Base-by-base conservation (phyloP, 2,113 vertebrate genomes). In the Galemys pyrenaicus region DNA sequence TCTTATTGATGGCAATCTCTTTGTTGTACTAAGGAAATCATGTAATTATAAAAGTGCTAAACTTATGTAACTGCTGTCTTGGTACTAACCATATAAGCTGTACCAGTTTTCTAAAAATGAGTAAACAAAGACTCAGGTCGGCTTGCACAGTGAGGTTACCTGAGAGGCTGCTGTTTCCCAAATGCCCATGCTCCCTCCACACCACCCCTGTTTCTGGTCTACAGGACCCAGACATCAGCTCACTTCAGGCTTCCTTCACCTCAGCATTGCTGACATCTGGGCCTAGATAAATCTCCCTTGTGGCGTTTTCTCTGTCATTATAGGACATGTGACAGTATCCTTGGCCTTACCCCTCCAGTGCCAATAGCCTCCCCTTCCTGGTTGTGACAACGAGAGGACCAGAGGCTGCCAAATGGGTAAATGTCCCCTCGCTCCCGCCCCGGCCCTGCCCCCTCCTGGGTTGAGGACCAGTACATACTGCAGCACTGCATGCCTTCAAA, bases 101-200 rank as follows among this genome's bases (percentile, higher is more conserved):
- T 60, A 86, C 37, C 75, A 62, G 26, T 75, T 80, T 75, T 85
- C 73, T 79, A 58, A 67, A 67, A 89, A 49, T 80, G 54, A 85
- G 84, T 62, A 75, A 56, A 8, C 30, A 16, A 67, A 64, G 2
- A 1, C 30, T 86, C 71, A 60, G 16, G 28, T 67, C 32, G 54
- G 10, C 24, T 65, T 41, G 9, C 35, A 71, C 10, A 19, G 70
- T 35, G 51, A 35, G 51, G 46, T 41, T 24, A 56, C 32, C 35
- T 10, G 20, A 77, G 32, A 91, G 28, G 37, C 16, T 41, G 44
- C 37, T 22, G 6, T 56, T 22, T 22, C 20, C 20, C 7, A 22
- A 56, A 22, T 22, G 20, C 20, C 17, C 20, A 22, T 20, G 51
- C 51, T 17, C 49, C 49, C 49, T 51, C 54, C 46, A 49, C 46